Conservation (phyloP, 2,113 vertebrate genomes). For the Dolichallabes microphthalmus region DNA sequence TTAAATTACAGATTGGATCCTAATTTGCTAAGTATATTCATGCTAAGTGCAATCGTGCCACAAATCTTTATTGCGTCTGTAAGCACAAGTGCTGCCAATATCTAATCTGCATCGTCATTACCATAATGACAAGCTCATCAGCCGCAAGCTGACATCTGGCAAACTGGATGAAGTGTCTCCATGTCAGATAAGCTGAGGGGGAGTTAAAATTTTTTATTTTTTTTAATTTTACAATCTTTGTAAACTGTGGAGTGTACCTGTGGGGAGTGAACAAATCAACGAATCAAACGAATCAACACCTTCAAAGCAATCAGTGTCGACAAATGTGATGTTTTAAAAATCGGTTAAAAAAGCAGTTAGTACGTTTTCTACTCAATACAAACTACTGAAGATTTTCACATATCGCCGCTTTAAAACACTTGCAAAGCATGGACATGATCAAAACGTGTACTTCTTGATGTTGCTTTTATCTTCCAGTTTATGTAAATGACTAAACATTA, state of each 20-base stretch:
- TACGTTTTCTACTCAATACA: too few species aligned
- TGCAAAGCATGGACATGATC: background rate
- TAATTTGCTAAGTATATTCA: slow-evolving; percentile 13
- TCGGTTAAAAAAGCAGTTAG: too few species aligned
- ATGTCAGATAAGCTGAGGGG: background rate
- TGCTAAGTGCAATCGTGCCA: slow-evolving; percentile 2
- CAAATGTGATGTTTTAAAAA: too few species aligned
- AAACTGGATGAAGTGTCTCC: background rate
- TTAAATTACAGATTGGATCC: slow-evolving; percentile 15
- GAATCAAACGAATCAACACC: too few species aligned
- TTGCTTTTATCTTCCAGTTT: background rate
- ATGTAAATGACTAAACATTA: background rate
- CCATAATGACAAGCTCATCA: slow-evolving; percentile 32
- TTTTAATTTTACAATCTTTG: background rate
- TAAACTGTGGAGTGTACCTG: too few species aligned
- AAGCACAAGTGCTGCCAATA: slow-evolving; percentile 35
- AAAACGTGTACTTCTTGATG: background rate
- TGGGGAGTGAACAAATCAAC: too few species aligned
- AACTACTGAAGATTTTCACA: background rate
- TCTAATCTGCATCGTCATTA: slow-evolving; percentile 40
- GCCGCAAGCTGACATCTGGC: slow-evolving; percentile 16
- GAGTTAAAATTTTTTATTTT: background rate
- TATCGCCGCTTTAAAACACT: background rate
- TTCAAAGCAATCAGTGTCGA: too few species aligned
- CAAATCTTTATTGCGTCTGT: slow-evolving; percentile 11